Evolutionary conservation across 2,113 vertebrate species (phyloP), one percentile per base, ranked within the genome.

Genomic region (Eurystomus gularis): DNA sequence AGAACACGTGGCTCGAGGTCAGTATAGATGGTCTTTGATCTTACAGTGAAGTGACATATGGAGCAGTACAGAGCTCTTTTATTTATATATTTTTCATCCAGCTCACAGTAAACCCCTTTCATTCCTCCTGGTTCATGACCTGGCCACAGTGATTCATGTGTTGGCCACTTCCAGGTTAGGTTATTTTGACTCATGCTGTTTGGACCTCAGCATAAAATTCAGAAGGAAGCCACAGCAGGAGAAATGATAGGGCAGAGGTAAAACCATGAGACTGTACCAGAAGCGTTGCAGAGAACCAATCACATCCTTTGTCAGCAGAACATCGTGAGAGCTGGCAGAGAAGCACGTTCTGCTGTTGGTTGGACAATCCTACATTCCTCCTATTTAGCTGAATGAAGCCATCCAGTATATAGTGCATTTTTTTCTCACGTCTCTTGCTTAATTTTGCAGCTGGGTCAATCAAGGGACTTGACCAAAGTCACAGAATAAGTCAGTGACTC

Each of bases 141-240:
- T 92, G 92, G 91, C 92, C 37, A 24, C 44, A n/a, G 40, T 96
- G 96, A 95, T 94, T 96, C 95, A 96, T 37, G 44, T 2, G 8
- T 79, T 93, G 49, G 79, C 94, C 91, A 72, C 90, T 93, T 96
- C 88, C 95, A 95, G 83, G 94, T 28, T 82, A 61, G 80, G 73
- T 70, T 88, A 58, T 84, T 96, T 95, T 96, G 95, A 92, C 95
- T 96, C 96, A 94, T 0, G 3, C 51, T 90, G 60, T 81, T 96
- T 65, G 86, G 81, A 71, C 86, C 69, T 95, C 37, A 39, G 51
- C n/a, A 29, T 60, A 75, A 79, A 92, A 90, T 82, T 82, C 90
- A 92, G 90, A 76, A 94, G 91, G 95, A 95, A 92, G 83, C 88
- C 96, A 85, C 94, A 95, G 88, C 57, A 46, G 77, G 40, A 87